These are phyloP conservation scores for Cerastis leucographa DNA, from an alignment of 2,888 invertebrate genomes.

Conservation along the genomic window DNA sequence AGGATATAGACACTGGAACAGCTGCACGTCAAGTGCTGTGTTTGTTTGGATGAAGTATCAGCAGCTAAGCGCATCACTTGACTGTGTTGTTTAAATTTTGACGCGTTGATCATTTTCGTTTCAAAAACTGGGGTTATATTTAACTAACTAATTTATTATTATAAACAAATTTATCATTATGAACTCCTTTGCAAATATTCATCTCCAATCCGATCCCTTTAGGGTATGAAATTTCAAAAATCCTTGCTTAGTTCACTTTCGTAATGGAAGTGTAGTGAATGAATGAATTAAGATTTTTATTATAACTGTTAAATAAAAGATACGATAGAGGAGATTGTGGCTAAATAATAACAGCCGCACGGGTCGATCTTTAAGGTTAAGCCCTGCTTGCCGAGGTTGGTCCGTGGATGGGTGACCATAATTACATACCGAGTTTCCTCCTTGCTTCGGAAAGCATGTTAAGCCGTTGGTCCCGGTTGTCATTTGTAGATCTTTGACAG, in stretches of 20 bases:
- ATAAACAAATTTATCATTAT: no score
- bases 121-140: not conserved
- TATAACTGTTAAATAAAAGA: not conserved
- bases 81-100: not conserved
- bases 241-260: not conserved
- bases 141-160: not conserved
- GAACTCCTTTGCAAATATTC: not conserved
- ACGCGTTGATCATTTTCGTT: not conserved
- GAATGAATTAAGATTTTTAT: not conserved
- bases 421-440: no score
- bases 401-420: no score
- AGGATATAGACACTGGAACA: not conserved
- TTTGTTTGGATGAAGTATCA: not conserved
- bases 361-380: no score
- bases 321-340: no score
- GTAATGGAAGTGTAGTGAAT: not conserved
- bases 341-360: no score
- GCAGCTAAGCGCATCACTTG: not conserved
- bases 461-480: no score
- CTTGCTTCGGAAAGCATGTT: no score
- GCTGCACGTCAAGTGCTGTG: not conserved
- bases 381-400: no score
- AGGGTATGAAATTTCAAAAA: not conserved
- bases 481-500: no score
- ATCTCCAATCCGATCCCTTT: not conserved